A percentile compares a stretch with the other conserved stretches of the same genome.
phyloP scores from a whole-genome alignment of 2,797 vertebrate species.

The Ispidina picta region DNA sequence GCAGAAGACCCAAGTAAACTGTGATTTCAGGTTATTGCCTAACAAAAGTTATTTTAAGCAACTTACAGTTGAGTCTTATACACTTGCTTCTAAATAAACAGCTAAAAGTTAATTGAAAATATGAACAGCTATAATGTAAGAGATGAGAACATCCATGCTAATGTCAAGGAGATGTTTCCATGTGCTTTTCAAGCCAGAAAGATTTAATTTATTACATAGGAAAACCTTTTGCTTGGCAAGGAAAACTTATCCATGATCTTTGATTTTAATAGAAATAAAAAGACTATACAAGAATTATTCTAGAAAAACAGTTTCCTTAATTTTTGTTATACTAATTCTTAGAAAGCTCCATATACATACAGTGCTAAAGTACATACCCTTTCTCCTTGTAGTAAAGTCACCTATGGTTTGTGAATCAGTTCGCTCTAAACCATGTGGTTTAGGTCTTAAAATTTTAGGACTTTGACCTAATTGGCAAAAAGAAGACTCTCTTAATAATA shows the following conservation, averaged over 20 bases:
- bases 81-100: conserved; percentile 14
- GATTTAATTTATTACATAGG: not conserved
- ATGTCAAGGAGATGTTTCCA: not conserved
- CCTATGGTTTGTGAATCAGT: conserved; percentile 99
- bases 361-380: conserved; percentile 93
- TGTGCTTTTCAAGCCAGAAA: not conserved
- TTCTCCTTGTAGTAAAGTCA: conserved; percentile 95
- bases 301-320: conserved; percentile 17
- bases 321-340: conserved; percentile 45
- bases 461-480: conserved; percentile 97
- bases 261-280: conserved; percentile 26
- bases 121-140: not conserved
- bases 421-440: conserved; percentile 98
- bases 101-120: not conserved
- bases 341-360: conserved; percentile 71
- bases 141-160: not conserved
- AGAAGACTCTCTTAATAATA: conserved; percentile 94
- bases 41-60: not conserved
- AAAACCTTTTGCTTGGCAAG: not conserved
- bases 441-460: conserved; percentile 99
- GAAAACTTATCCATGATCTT: conserved; percentile 7
- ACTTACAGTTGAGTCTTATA: not conserved
- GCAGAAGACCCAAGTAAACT: not conserved
- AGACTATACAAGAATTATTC: conserved; percentile 13
- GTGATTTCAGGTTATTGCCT: not conserved